Conservation (phyloP, 2,888 invertebrate species). For the Adineta ricciae region DNA sequence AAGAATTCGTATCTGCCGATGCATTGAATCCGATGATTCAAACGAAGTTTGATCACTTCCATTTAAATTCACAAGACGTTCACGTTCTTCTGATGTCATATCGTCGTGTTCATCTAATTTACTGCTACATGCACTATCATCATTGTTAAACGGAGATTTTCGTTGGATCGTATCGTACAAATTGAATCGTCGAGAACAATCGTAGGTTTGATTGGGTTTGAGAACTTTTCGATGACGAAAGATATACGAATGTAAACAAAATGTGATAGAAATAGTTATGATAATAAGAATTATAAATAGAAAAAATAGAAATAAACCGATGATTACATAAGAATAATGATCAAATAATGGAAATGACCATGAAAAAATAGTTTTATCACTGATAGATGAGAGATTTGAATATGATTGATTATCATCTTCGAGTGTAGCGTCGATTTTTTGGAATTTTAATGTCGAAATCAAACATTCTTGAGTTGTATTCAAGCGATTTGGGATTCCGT, state of each 20-base stretch:
- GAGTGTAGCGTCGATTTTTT: neutral
- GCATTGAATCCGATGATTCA: conserved; percentile 6
- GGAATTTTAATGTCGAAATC: neutral
- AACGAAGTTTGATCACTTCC: neutral
- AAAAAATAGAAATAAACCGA: neutral
- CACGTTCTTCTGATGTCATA: neutral
- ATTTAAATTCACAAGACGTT: neutral
- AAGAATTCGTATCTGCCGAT: neutral
- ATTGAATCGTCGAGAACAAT: neutral
- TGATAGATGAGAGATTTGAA: neutral
- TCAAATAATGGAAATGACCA: neutral
- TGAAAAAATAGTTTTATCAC: neutral
- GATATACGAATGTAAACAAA: neutral
- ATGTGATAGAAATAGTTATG: neutral
- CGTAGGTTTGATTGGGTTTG: neutral
- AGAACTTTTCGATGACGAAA: neutral
- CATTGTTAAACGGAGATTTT: neutral
- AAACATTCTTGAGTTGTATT: neutral
- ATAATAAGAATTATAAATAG: neutral
- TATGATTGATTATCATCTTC: neutral
- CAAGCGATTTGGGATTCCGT: neutral
- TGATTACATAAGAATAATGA: neutral
- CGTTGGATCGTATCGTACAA: neutral
- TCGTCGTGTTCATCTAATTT: conserved; percentile 10
- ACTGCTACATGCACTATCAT: conserved; percentile 11